Base-by-base conservation (phyloP, 2,113 vertebrate genomes). In the Herpailurus yagouaroundi region DNA sequence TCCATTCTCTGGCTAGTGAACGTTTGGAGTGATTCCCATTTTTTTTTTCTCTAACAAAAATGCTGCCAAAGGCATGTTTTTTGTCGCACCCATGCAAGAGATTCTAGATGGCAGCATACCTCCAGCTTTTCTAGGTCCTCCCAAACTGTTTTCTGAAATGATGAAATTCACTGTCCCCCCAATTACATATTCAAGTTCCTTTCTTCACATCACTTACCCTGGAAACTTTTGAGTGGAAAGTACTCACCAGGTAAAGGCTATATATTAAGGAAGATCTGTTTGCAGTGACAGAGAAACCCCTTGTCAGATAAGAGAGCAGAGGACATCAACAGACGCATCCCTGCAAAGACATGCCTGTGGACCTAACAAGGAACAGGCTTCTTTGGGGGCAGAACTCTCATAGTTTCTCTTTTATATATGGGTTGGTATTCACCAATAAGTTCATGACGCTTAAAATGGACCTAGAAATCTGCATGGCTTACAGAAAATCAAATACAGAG, bases 141-240 rank as follows among this genome's bases (percentile, higher is more conserved):
- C 60, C n/a, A 29, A 69, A 33, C 36, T 36, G 3, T 50, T 83
- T 83, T 57, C 95, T 94, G 63, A 48, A 80, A 85, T 52, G 66
- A 92, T 27, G 3, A 5, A 31, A 73, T 55, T n/a, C 48, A 9
- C 31, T 66, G 38, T 19, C 41, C 13, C 16, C 14, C 63, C 12
- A 55, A 2, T 12, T 31, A 8, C 7, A 50, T n/a, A 14, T n/a
- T 15, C 19, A 50, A 11, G 3, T 80, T 64, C 27, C 27, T 27
- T 74, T 31, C 74, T 77, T 82, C 45, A 41, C 0, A 29, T 79
- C 41, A 84, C 38, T 63, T 74, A 45, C 50, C 64, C 63, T 36
- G 38, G 25, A 68, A 31, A 91, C 27, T 48, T 88, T 19, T 41
- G 27, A 77, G 50, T 25, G 0, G 0, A 79, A 83, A 71, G 5